A percentile compares a stretch with the other conserved stretches of the same genome.
Evolutionary conservation across 2,797 vertebrate genomes (phyloP).

Genomic region (Euthynnus affinis): DNA sequence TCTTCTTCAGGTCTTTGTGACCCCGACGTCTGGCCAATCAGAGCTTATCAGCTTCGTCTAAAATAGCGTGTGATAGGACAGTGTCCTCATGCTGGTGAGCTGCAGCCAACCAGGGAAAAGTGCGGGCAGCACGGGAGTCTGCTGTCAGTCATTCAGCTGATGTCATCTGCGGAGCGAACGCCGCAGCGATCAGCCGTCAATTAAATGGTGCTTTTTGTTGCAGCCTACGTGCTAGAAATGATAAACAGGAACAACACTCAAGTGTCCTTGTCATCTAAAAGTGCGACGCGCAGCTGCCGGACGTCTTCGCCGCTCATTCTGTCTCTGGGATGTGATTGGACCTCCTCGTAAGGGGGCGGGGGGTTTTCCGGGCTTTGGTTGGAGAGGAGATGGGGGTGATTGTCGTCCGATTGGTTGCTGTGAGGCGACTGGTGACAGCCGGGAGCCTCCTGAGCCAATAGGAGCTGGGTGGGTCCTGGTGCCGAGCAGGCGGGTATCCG

Average conservation of each 20-base stretch:
- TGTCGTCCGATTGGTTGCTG: slow-evolving; percentile 58
- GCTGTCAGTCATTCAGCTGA: slow-evolving; percentile 15
- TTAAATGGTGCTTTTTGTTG: slow-evolving; percentile 29
- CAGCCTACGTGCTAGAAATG: neutral
- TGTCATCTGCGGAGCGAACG: slow-evolving; percentile 11
- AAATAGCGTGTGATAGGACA: slow-evolving; percentile 40
- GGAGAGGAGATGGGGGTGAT: slow-evolving; percentile 46
- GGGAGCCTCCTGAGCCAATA: slow-evolving; percentile 77
- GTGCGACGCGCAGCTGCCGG: slow-evolving; percentile 55
- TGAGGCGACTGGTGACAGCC: slow-evolving; percentile 51
- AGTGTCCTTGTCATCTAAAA: slow-evolving; percentile 80
- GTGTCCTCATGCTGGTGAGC: slow-evolving; percentile 52
- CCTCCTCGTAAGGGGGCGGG: slow-evolving; percentile 84
- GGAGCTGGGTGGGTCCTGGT: slow-evolving; percentile 83
- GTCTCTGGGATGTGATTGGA: slow-evolving; percentile 56
- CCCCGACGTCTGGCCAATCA: slow-evolving; percentile 43
- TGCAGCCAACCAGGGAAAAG: slow-evolving; percentile 58
- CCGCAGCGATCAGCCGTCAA: slow-evolving; percentile 41
- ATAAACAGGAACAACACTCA: slow-evolving; percentile 49
- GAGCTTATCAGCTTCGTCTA: slow-evolving; percentile 42
- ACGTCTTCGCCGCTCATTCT: slow-evolving; percentile 39
- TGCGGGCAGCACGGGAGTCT: slow-evolving; percentile 46
- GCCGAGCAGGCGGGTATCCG: slow-evolving; percentile 65
- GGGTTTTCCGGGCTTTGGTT: slow-evolving; percentile 60
- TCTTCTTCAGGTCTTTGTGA: slow-evolving; percentile 6